Base-by-base conservation (phyloP, 2,113 vertebrate genomes). In the Lophotis ruficrista region DNA sequence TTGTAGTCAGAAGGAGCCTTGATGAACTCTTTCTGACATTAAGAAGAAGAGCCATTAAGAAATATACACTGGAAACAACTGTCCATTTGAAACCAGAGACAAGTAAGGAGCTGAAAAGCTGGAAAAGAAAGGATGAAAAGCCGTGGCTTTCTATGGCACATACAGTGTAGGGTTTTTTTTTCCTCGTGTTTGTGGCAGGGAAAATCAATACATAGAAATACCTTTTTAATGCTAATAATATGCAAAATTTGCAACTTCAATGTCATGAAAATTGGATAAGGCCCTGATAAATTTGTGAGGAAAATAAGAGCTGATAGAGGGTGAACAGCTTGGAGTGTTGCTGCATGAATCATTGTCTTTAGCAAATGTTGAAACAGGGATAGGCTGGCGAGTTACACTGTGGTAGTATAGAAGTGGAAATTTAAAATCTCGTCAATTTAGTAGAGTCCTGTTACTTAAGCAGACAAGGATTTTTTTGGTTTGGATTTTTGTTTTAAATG, bases 91-190 rank as follows among this genome's bases (percentile, higher is more conserved):
- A 83, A 66, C 7, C 7, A 58, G 51, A 75, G 37, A 35, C 11
- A 54, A 66, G 33, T 43, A 83, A 28, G n/a, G 23, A 30, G 75
- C 35, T 48, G 24, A 56, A 79, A 9, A 88, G 31, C 41, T 69
- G 25, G 24, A 47, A 65, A 33, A 53, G 24, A 81, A 38, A 6
- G 10, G 53, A n/a, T 64, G 7, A 71, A 71, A 87, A 64, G 8
- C 31, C 3, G 3, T 51, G 33, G 8, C 38, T 71, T 84, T 66
- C 24, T 77, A 0, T 66, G 33, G 13, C 10, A 38, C 10, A 5
- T 50, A 6, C 0, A 1, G 13, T 0, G 33, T 41, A 51, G 57
- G 19, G 10, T 33, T 10, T 19, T 35, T 62, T 73, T 31, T 14
- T 3, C 4, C 12, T 91, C 7, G 1, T 80, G 10, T 64, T 71